Evolutionary conservation across 2,888 invertebrate species (phyloP).

Genomic region (Harpalus rufipes): DNA sequence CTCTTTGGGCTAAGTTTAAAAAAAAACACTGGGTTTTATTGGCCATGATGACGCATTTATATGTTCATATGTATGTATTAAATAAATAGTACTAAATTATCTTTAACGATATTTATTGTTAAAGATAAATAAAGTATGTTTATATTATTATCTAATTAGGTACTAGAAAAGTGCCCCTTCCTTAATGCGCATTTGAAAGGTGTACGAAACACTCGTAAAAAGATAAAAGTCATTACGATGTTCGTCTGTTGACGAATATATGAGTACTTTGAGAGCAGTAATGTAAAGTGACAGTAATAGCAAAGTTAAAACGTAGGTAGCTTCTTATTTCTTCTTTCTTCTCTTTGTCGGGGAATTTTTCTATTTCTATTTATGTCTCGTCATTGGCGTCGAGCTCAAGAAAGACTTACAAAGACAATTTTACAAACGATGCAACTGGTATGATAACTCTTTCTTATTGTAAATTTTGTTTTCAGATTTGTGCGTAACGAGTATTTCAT

Average conservation of each 20-base stretch:
- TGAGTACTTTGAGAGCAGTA: conserved; percentile 46
- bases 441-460: too few species aligned
- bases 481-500: too few species aligned
- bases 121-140: too few species aligned
- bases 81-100: too few species aligned
- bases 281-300: conserved; percentile 43
- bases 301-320: conserved; percentile 40
- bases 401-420: not conserved
- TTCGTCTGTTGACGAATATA: conserved; percentile 21
- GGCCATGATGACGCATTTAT: too few species aligned
- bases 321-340: conserved; percentile 17
- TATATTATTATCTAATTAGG: not conserved
- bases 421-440: not conserved
- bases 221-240: conserved; percentile 2
- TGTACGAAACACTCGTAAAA: not conserved
- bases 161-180: not conserved
- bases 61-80: too few species aligned
- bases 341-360: conserved; percentile 40
- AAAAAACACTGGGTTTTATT: too few species aligned
- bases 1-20: too few species aligned
- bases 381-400: conserved; percentile 20
- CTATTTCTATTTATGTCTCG: conserved; percentile 17
- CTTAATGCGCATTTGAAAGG: not conserved
- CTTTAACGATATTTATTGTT: too few species aligned
- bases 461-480: too few species aligned